A percentile compares a stretch with the other conserved stretches of the same genome.
Conservation (phyloP, 2,888 invertebrate species). For the Pachliopta kotzebuea region DNA sequence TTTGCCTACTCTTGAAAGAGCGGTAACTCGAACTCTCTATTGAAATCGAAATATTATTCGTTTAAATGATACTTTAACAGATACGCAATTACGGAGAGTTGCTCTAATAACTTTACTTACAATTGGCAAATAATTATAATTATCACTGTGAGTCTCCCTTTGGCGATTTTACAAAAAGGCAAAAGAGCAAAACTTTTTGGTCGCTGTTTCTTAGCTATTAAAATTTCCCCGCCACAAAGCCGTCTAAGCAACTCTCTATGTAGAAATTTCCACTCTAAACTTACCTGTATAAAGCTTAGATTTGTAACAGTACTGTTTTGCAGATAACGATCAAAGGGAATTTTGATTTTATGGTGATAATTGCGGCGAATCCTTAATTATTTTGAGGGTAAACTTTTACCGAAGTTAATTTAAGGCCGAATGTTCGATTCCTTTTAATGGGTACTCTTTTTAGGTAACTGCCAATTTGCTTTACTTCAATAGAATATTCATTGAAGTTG, state of each 20-base stretch:
- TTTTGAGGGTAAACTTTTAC: constrained; percentile 79
- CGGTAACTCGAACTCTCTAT: constrained; percentile 53
- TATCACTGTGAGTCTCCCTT: constrained; percentile 65
- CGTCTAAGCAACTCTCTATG: constrained; percentile 43
- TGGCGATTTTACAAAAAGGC: constrained; percentile 74
- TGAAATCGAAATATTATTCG: constrained; percentile 64
- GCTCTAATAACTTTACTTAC: constrained; percentile 63
- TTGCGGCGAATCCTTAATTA: constrained; percentile 80
- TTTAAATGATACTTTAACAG: constrained; percentile 72
- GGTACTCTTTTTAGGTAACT: constrained; percentile 75
- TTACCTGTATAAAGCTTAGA: constrained; percentile 46
- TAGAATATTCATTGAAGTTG: constrained; percentile 71
- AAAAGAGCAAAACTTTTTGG: constrained; percentile 68
- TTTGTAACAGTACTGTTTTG: constrained; percentile 42
- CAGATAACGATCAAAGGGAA: constrained; percentile 73
- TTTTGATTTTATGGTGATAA: constrained; percentile 79
- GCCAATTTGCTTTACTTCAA: constrained; percentile 72
- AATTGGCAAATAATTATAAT: constrained; percentile 80
- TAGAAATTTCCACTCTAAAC: constrained; percentile 49
- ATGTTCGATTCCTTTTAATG: constrained; percentile 75
- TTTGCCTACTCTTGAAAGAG: constrained; percentile 49
- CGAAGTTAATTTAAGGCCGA: constrained; percentile 75
- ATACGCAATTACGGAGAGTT: constrained; percentile 64
- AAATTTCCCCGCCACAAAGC: constrained; percentile 64
- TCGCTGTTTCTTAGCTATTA: constrained; percentile 67